Percentiles rank a stretch among this genome's conserved stretches.
Conservation (phyloP, 1,140 invertebrate genomes). For the Cotesia glomerata region DNA sequence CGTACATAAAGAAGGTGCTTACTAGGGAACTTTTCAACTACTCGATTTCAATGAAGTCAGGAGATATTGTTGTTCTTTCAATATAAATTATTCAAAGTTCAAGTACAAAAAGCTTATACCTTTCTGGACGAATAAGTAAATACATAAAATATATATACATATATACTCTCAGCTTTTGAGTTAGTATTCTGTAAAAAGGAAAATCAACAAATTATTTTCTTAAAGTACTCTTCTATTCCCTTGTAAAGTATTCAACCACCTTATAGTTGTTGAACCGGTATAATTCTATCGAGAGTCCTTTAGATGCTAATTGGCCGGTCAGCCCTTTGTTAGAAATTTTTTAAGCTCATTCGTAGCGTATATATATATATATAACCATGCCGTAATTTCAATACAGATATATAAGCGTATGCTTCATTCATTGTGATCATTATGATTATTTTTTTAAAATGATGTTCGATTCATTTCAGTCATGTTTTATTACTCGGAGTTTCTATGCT, state of each 20-base stretch:
- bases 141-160: too few relatives aligned
- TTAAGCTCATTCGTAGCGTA: conserved; percentile 14
- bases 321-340: conserved; percentile 34
- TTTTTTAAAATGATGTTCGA: not conserved
- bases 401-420: conserved; percentile 27
- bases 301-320: conserved; percentile 45
- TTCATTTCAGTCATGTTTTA: too few relatives aligned
- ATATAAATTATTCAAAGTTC: too few relatives aligned
- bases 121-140: too few relatives aligned
- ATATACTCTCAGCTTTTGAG: too few relatives aligned
- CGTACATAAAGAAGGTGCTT: too few relatives aligned
- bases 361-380: conserved; percentile 25
- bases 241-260: not conserved
- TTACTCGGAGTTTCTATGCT: too few relatives aligned
- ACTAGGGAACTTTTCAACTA: too few relatives aligned
- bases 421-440: not conserved
- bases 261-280: conserved; percentile 12
- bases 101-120: too few relatives aligned
- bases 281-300: conserved; percentile 42
- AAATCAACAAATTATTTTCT: not conserved
- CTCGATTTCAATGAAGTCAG: too few relatives aligned
- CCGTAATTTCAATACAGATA: conserved; percentile 43
- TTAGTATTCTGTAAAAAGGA: too few relatives aligned
- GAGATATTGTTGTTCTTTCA: too few relatives aligned
- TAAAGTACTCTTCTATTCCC: not conserved